Evolutionary conservation across 1,140 invertebrate genomes (phyloP).

Genomic region (Metaphire vulgaris): DNA sequence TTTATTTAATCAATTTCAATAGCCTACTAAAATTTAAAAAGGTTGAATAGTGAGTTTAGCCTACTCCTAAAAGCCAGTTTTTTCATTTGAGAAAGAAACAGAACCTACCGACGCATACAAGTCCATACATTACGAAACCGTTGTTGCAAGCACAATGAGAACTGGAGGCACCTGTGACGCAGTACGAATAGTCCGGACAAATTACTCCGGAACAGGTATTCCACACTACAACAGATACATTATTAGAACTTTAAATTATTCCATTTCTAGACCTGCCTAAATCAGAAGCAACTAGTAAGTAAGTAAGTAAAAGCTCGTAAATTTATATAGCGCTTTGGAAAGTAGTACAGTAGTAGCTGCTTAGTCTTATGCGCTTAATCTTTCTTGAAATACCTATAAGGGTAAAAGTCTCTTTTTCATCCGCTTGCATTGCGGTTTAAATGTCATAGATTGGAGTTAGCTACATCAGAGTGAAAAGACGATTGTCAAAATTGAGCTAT

Average conservation of each 20-base stretch:
- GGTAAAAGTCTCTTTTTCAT: not conserved
- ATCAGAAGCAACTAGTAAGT: too few species aligned
- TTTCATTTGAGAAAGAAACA: not conserved
- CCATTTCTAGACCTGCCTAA: too few species aligned
- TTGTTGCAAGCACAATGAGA: not conserved
- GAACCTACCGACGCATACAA: not conserved
- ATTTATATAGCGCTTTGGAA: not conserved
- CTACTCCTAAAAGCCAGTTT: not conserved
- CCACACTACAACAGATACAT: not conserved
- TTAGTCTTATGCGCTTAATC: not conserved
- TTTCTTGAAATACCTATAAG: not conserved
- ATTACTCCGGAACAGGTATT: not conserved
- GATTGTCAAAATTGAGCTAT: too few species aligned
- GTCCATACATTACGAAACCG: not conserved
- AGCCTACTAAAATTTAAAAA: not conserved
- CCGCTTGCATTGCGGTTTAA: too few species aligned
- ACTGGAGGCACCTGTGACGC: not conserved
- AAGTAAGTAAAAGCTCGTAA: not conserved
- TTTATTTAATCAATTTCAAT: too few species aligned
- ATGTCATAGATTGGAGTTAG: too few species aligned
- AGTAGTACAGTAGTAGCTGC: not conserved
- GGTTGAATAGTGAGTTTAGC: not conserved
- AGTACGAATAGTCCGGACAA: not conserved
- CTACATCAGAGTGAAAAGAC: too few species aligned
- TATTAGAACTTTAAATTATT: not conserved